Percentiles rank a stretch among this genome's conserved stretches.
Conservation (phyloP, 2,113 vertebrate species). For the Struthio camelus region DNA sequence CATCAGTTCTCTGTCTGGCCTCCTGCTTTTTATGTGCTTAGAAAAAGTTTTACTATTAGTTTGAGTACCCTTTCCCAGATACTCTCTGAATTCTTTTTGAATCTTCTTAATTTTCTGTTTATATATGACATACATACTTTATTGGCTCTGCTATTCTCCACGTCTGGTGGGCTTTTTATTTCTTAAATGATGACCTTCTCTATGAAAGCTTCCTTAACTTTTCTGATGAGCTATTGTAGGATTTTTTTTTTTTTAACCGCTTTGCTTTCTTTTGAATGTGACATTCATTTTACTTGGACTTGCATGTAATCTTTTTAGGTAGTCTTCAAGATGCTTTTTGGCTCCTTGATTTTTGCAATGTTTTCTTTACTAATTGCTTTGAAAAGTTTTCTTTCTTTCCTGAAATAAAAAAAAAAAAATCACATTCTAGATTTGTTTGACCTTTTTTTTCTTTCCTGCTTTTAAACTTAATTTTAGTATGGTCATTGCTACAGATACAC, state of each 20-base stretch:
- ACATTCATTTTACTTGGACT: background rate
- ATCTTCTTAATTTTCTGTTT: background rate
- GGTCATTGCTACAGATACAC: background rate
- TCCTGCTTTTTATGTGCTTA: background rate
- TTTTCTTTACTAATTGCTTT: background rate
- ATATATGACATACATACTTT: background rate
- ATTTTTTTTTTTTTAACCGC: background rate
- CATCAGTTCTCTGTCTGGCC: background rate
- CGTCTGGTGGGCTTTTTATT: background rate
- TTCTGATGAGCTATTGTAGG: background rate
- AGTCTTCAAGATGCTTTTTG: background rate
- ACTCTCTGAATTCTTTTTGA: background rate
- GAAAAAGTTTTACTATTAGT: background rate
- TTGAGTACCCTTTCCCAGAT: background rate
- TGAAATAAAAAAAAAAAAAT: background rate
- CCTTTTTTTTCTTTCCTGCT: background rate
- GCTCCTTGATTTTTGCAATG: background rate
- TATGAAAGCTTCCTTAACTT: background rate
- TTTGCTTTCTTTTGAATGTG: background rate
- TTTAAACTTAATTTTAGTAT: background rate
- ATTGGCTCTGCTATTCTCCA: background rate
- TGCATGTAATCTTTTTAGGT: background rate
- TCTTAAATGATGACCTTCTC: background rate
- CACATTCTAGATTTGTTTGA: background rate
- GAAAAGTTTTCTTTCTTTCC: background rate